These are phyloP conservation scores for Bellardia pandia DNA, from an alignment of 2,888 invertebrate species.

Conservation along the genomic window DNA sequence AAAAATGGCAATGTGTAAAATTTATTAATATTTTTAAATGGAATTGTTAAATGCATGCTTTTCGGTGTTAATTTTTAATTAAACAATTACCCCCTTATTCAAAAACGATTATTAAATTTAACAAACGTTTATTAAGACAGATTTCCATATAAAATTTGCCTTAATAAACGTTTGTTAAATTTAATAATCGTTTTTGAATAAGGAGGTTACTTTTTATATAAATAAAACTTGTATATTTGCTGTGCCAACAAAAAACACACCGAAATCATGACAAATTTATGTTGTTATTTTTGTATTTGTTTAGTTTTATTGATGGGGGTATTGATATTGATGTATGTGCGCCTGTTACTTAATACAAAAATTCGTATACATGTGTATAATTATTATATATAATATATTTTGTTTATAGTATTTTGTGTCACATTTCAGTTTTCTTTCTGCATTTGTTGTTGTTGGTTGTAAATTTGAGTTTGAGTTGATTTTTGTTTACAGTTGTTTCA, in stretches of 20 bases:
- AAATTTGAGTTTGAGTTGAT: slow-evolving; percentile 24
- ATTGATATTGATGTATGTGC: slow-evolving; percentile 55
- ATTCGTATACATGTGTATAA: slow-evolving; percentile 64
- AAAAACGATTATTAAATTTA: too few species aligned
- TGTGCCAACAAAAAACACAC: slow-evolving; percentile 34
- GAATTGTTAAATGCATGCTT: slow-evolving; percentile 40
- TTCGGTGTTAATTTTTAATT: not conserved
- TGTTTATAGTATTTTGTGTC: slow-evolving; percentile 45
- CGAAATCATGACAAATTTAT: not conserved
- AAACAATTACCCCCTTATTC: too few species aligned
- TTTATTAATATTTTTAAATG: slow-evolving; percentile 45
- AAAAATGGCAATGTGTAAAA: slow-evolving; percentile 62
- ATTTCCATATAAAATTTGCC: too few species aligned
- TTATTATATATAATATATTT: not conserved
- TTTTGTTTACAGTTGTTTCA: not conserved
- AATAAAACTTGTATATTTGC: not conserved
- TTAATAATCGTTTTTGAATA: too few species aligned
- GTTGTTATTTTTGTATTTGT: slow-evolving; percentile 1
- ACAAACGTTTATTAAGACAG: too few species aligned
- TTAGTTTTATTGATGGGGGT: slow-evolving; percentile 42
- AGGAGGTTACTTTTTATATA: not conserved
- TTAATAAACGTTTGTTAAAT: too few species aligned
- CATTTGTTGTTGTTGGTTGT: slow-evolving; percentile 4
- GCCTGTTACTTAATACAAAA: slow-evolving; percentile 30
- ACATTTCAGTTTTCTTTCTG: slow-evolving; percentile 40